A percentile compares a stretch with the other conserved stretches of the same genome.
Evolutionary conservation across 2,113 vertebrate genomes (phyloP).

Genomic region (Tylochromis polylepis): DNA sequence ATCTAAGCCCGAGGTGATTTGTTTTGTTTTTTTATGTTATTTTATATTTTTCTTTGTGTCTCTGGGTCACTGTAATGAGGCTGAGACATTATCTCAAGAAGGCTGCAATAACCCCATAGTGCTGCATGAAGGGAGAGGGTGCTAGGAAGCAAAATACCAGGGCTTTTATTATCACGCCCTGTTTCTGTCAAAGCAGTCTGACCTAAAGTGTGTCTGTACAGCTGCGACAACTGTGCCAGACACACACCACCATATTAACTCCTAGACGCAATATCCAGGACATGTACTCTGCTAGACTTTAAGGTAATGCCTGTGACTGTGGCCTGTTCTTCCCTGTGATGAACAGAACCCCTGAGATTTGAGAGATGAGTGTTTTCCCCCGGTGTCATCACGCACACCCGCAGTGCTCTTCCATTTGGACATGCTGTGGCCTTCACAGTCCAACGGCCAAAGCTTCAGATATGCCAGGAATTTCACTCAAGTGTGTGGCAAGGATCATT

Average conservation of each 20-base stretch:
- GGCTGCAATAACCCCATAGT: neutral
- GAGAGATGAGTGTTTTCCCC: neutral
- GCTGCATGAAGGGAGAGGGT: neutral
- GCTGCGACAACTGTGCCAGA: neutral
- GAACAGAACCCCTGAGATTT: neutral
- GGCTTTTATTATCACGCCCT: conserved; percentile 36
- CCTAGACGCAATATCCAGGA: neutral
- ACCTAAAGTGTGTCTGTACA: neutral
- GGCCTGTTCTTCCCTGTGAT: conserved; percentile 19
- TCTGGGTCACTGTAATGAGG: conserved; percentile 8
- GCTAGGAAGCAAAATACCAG: conserved; percentile 5
- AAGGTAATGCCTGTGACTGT: conserved; percentile 8
- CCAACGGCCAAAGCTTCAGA: conserved; percentile 50
- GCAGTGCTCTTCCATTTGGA: neutral
- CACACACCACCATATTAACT: neutral
- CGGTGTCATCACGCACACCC: neutral
- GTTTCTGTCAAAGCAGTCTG: conserved; percentile 49
- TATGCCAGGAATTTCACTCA: conserved; percentile 57
- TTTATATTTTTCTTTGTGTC: neutral
- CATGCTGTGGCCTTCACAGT: conserved; percentile 37
- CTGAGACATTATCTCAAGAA: conserved; percentile 20
- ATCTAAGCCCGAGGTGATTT: neutral
- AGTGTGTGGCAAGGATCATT: conserved; percentile 47
- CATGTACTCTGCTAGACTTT: neutral
- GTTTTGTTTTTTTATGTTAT: neutral